Percentiles rank a stretch among this genome's conserved stretches.
These are phyloP conservation scores for Pycnonotus jocosus DNA, from an alignment of 2,113 vertebrate species.

Conservation along the genomic window DNA sequence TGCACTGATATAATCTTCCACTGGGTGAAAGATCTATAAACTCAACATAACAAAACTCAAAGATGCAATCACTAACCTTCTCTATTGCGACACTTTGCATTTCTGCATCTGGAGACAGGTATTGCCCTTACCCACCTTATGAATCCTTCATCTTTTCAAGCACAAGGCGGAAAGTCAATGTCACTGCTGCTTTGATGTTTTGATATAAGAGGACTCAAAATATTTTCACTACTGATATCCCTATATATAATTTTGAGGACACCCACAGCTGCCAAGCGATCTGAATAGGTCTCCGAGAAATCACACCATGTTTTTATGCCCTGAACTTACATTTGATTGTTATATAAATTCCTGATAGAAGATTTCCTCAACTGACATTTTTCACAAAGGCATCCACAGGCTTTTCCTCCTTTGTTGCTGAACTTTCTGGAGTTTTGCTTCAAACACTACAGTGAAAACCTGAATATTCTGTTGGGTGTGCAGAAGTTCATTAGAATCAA, in stretches of 20 bases:
- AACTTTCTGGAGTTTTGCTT: background rate
- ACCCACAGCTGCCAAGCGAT: background rate
- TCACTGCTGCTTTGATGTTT: background rate
- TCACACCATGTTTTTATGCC: background rate
- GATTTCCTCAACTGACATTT: background rate
- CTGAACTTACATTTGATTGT: background rate
- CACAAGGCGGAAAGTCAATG: background rate
- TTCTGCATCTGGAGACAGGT: background rate
- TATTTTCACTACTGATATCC: background rate
- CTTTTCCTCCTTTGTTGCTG: background rate
- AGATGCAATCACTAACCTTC: background rate
- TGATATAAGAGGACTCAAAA: background rate
- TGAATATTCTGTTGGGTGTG: background rate
- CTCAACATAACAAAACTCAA: background rate
- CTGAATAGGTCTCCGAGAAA: background rate
- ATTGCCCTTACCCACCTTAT: background rate
- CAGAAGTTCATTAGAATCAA: background rate
- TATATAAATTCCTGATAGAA: background rate
- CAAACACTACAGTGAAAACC: background rate
- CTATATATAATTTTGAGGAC: background rate
- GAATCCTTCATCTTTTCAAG: background rate
- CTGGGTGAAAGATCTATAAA: background rate
- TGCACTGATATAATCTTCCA: background rate
- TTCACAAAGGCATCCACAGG: background rate
- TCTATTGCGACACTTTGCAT: background rate